Base-by-base conservation (phyloP, 2,797 vertebrate species). In the Enteromius viviparus region DNA sequence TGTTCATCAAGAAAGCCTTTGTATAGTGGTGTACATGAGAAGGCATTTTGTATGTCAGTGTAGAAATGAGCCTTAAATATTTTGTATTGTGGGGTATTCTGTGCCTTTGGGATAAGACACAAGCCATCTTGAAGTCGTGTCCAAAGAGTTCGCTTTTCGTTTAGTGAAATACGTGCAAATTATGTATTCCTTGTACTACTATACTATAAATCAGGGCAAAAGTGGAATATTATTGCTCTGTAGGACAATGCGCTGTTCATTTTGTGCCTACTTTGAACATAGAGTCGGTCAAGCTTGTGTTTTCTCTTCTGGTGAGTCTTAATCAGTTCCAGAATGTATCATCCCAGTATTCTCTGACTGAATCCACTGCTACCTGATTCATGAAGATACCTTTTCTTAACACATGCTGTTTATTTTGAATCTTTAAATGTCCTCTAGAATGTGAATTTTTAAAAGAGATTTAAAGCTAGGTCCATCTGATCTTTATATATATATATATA, bases 21-120 rank as follows among this genome's bases (percentile, higher is more conserved):
- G 81, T 92, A 89, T 88, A 74, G 80, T 81, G 60, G 69, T 86
- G 83, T 79, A 82, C 19, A 69, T 60, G 60, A 84, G 17, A 42
- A 55, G 64, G 72, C 55, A 32, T 86, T 87, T 82, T 76, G 69
- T 42, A 55, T 49, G 37, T 70, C 64, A 26, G 34, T 68, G 80
- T 76, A 74, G 82, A 83, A 80, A 70, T 79, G 66, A 82, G 76
- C 77, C 85, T 80, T 47, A 84, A 79, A 77, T 80, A 74, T 65
- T 78, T 81, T 76, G 75, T 84, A 74, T 81, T 45, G 76, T 85
- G 74, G 53, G 72, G 71, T 85, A 42, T 83, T 85, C 81, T 76
- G 78, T 71, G 80, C 83, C 82, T 83, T 42, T 80, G 76, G 62
- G 62, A 70, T 84, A 65, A 76, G 66, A 76, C 72, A 40, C 37